These are phyloP conservation scores for Picus viridis DNA, from an alignment of 2,797 vertebrate genomes.

Conservation along the genomic window DNA sequence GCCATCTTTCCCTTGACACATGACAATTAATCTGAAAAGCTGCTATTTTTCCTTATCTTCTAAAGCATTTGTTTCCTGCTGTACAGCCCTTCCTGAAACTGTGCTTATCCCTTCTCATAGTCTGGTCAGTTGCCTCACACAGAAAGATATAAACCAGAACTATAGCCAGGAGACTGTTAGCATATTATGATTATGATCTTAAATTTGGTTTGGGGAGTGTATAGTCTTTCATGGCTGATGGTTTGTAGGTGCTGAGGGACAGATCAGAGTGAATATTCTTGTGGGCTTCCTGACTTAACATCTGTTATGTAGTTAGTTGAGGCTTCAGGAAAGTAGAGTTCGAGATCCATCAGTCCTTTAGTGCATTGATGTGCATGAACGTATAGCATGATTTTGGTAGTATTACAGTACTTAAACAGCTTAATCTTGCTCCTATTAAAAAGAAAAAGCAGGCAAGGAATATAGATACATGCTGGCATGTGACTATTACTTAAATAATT, in stretches of 20 bases:
- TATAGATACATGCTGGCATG: not conserved
- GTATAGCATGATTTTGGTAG: not conserved
- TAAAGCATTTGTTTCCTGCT: not conserved
- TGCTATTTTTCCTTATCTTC: not conserved
- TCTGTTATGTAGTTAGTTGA: slow-evolving; percentile 27
- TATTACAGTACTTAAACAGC: not conserved
- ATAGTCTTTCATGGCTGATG: slow-evolving; percentile 7
- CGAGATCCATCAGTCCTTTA: not conserved
- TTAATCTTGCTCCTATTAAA: not conserved
- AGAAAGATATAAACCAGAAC: not conserved
- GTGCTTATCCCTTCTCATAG: not conserved
- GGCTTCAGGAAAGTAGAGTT: not conserved
- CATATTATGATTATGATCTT: slow-evolving; percentile 12
- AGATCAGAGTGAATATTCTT: slow-evolving; percentile 31
- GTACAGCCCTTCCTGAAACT: not conserved
- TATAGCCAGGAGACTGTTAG: not conserved
- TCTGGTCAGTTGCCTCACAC: not conserved
- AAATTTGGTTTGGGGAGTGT: slow-evolving; percentile 11
- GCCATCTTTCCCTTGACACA: not conserved
- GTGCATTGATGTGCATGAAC: not conserved
- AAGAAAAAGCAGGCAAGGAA: not conserved
- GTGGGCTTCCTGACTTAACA: slow-evolving; percentile 6
- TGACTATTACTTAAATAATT: not conserved
- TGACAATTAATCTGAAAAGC: not conserved
- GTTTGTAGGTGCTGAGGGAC: slow-evolving; percentile 40